Evolutionary conservation across 2,113 vertebrate genomes (phyloP), one percentile per base, ranked within the genome.

Genomic region (Zosterops japonicus): DNA sequence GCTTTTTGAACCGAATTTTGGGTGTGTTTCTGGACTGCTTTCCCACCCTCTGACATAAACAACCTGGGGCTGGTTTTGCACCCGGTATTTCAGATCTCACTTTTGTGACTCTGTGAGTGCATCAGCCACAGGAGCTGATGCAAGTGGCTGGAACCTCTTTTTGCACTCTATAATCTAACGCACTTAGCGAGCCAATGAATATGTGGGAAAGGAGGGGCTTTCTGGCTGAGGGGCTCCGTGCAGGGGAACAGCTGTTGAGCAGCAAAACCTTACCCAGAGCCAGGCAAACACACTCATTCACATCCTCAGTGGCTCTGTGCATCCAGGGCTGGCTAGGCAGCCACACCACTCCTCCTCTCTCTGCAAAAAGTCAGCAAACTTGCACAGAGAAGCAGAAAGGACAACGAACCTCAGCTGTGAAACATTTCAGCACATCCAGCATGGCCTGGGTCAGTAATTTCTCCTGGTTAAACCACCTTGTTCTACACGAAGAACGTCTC

Each of bases 121-220:
- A 75, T 92, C 95, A 93, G 88, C 71, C 57, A 36, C 5, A 0
- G 93, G 81, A 74, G 90, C 93, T 57, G 67, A 78, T 47, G 49
- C 50, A 42, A 96, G 68, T 93, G 64, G 64, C 79, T 93, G 95
- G 78, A 96, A 92, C 39, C 86, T 87, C 68, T 88, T 93, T 78
- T 57, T 42, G 33, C 31, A 14, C 63, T 46, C 79, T 87, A 61
- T 64, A 93, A 93, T 89, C 93, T 35, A 87, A 95, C 46, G 56
- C 95, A 74, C 49, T 90, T 91, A 95, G 97, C 12, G 96, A 97
- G 96, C 95, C 94, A 94, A 95, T 94, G 91, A 95, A 68, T 88
- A 57, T 86, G 78, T 84, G 70, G 47, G 67, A 36, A 97, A 91
- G 95, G 98, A 97, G 94, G 97, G 95, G 97, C 97, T 96, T 96